These are phyloP conservation scores for Origma solitaria DNA, from an alignment of 2,113 vertebrate species.

Conservation along the genomic window DNA sequence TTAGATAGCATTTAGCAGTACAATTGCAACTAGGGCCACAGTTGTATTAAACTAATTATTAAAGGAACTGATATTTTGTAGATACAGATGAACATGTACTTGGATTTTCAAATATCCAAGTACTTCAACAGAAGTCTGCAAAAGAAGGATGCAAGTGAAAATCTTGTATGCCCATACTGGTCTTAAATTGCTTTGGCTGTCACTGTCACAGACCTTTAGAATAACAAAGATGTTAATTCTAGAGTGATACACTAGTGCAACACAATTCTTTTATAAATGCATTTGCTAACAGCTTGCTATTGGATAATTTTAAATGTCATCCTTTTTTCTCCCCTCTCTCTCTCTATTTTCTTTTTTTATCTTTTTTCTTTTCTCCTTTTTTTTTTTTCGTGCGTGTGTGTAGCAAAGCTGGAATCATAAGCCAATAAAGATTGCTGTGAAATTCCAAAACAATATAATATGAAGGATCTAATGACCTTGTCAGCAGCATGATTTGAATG, in stretches of 20 bases:
- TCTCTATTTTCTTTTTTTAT: fast-evolving
- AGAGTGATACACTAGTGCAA: neutral
- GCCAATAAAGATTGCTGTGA: neutral
- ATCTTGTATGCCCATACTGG: neutral
- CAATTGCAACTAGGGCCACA: neutral
- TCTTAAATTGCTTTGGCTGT: neutral
- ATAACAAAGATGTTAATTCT: neutral
- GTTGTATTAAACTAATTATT: neutral
- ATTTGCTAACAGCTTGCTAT: neutral
- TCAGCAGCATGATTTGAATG: neutral
- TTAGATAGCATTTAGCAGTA: neutral
- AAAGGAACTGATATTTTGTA: neutral
- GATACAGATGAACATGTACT: neutral
- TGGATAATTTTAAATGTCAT: neutral
- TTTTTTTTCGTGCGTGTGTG: too few species aligned
- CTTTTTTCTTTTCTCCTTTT: too few species aligned
- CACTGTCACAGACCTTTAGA: neutral
- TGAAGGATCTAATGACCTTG: neutral
- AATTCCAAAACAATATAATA: neutral
- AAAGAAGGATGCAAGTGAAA: neutral
- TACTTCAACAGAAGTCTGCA: neutral
- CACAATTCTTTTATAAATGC: neutral
- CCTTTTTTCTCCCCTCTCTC: fast-evolving
- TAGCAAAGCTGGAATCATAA: neutral
- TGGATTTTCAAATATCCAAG: neutral